Base-by-base conservation (phyloP, 2,888 invertebrate genomes). In the Neoitamus cyanurus region DNA sequence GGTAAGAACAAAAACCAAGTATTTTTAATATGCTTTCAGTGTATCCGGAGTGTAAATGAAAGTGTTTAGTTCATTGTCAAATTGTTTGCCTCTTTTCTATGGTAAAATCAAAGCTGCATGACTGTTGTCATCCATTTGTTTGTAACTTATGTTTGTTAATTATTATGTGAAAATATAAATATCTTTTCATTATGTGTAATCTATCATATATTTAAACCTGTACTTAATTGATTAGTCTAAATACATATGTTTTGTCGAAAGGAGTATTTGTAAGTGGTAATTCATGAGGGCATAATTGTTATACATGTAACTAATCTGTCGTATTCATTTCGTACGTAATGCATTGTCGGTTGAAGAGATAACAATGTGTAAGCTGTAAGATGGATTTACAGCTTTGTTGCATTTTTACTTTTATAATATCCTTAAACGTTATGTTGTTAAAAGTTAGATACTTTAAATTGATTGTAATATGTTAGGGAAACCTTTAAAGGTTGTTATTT, bases 1-100 rank as follows among this genome's bases (percentile, higher is more conserved):
- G 87, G 87, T 87, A 87, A 87, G 87, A 86, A 82, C 36, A 28
- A 25, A 20, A 78, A n/a, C n/a, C 20, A 48, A 78, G 3, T 78
- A 78, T n/a, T 25, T 46, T 37, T 20, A 30, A 58, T 25, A 58
- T 3, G 58, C 25, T 58, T 58, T 70, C 34, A 31, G 34, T 70
- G 70, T 70, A 31, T n/a, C 34, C 25, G 70, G 31, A 70, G 11
- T 70, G 70, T 70, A n/a, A 70, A 70, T 28, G 20, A 69, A 15
- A 48, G 20, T 48, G 20, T 48, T 48, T n/a, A 34, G 34, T 7
- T 48, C 48, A 48, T 20, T 20, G 25, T 58, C 20, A 58, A 25
- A 25, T 20, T 25, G 58, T 58, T 25, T 58, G 58, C 20, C 20
- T 11, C 5, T 58, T 9, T 58, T 25, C 25, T 20, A 20, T 58